These are phyloP conservation scores for Alligator sinensis DNA, from an alignment of 2,113 vertebrate species.

Conservation along the genomic window DNA sequence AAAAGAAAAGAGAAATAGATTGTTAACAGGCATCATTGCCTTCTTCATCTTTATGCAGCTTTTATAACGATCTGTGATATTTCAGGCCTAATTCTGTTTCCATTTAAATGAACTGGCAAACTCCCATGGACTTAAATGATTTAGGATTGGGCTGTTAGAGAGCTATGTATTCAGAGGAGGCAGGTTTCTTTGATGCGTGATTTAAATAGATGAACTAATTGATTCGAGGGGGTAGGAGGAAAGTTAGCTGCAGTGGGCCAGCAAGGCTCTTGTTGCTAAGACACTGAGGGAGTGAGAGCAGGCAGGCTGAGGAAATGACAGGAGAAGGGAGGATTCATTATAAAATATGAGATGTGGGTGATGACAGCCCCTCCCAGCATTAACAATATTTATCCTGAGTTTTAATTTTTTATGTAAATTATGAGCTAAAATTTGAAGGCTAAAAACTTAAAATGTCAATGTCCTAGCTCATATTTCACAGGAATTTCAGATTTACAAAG, in stretches of 20 bases:
- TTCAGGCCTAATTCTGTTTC: not conserved
- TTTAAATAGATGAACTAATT: slow-evolving; percentile 51
- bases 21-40: not conserved
- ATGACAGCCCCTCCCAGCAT: not conserved
- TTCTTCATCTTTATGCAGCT: not conserved
- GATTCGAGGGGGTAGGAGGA: slow-evolving; percentile 37
- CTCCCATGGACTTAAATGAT: not conserved
- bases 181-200: not conserved
- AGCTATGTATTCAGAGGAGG: not conserved
- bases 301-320: not conserved
- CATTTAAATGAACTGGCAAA: not conserved
- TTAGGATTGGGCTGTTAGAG: not conserved
- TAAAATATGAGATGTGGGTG: not conserved
- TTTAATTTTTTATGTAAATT: not conserved
- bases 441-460: not conserved
- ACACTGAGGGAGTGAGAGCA: slow-evolving; percentile 11
- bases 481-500: not conserved
- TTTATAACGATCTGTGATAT: not conserved
- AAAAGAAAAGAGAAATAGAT: not conserved
- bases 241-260: slow-evolving; percentile 32
- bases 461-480: not conserved
- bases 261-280: slow-evolving; percentile 43
- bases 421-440: not conserved
- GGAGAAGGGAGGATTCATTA: not conserved
- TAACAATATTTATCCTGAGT: not conserved